Evolutionary conservation across 2,888 invertebrate genomes (phyloP), one percentile per base, ranked within the genome.

Genomic region (Nebria salina): DNA sequence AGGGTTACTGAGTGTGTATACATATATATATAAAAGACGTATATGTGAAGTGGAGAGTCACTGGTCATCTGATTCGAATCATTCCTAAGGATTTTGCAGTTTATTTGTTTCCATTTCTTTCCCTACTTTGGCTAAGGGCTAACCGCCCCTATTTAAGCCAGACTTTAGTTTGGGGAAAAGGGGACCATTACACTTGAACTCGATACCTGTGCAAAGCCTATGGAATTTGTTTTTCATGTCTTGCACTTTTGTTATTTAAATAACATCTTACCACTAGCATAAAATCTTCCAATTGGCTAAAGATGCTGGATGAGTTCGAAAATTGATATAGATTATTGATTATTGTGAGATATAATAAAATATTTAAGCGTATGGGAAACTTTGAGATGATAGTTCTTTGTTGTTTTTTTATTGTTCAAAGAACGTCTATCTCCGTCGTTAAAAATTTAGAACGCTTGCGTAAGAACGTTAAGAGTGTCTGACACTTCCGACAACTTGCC

Each of bases 41-140:
- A 70, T 25, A 11, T 4, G 11, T 15, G 70, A 70, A 26, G 6
- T 20, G 20, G 64, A 20, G 64, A 54, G 20, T 54, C 54, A 80
- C 75, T 80, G 80, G 80, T 80, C 75, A 75, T 80, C 76, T 72
- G 72, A 72, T 54, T 54, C 77, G 72, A 77, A 77, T 72, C 80
- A 80, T 75, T 75, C 70, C 70, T 75, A 75, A 75, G 73, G 80
- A 75, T 80, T 80, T 80, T 75, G 26, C 70, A 72, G 34, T 75
- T 72, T 80, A 75, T 80, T 80, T 80, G 75, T 75, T 73, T 73
- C 73, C 73, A 41, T 26, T 73, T 1, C 42, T 41, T 42, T 34
- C 42, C 20, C 72, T 7, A 9, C 34, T 70, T n/a, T 54, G 54
- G 7, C 54, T 54, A 54, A 54, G 11, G 54, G 54, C 54, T 54